Base-by-base conservation (phyloP, 2,797 vertebrate genomes). In the Cirrhinus mrigala region DNA sequence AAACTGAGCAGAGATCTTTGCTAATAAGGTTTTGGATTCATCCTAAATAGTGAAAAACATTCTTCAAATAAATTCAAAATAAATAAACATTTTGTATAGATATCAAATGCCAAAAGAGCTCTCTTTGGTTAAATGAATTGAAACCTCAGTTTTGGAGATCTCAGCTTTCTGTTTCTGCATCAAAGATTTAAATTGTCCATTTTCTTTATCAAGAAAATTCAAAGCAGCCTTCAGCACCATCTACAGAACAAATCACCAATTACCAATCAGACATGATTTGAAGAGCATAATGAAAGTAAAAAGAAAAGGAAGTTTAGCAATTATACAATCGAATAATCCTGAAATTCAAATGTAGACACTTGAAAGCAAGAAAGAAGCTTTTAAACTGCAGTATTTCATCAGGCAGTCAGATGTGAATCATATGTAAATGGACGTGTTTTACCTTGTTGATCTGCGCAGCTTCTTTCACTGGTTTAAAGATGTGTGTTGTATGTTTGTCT, bases 391-490 rank as follows among this genome's bases (percentile, higher is more conserved):
- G 33, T 33, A 33, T 33, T 33, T 33, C 33, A 33, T 33, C 33
- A 33, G 33, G 33, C 33, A 33, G 33, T 33, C 33, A 33, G 4
- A 33, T 33, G 33, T 33, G 3, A 68, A 12, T 44, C 33, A 44
- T 22, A 37, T 37, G 27, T 37, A 33, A 75, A 29, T 54, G 8
- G 9, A 0, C 4, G 15, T 8, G 33, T 44, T 37, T 40, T 71
- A 92, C 91, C 92, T 89, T 90, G 68, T 69, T 89, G 14, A 73
- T 81, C 33, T 83, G 84, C 9, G 90, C 86, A 0, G 90, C 89
- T 5, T 91, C 90, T 69, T 89, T 87, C 40, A 90, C 74, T 14
- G 92, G 92, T 77, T 92, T 83, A 75, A 94, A 92, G 16, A 77
- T 74, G 54, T 92, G 91, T 15, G 86, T 90, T 20, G 24, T 71